Evolutionary conservation across 35 echinoderm and acorn worm species (phyloP), one percentile per base, ranked within the genome.

Genomic region (Heliocidaris tuberculata): DNA sequence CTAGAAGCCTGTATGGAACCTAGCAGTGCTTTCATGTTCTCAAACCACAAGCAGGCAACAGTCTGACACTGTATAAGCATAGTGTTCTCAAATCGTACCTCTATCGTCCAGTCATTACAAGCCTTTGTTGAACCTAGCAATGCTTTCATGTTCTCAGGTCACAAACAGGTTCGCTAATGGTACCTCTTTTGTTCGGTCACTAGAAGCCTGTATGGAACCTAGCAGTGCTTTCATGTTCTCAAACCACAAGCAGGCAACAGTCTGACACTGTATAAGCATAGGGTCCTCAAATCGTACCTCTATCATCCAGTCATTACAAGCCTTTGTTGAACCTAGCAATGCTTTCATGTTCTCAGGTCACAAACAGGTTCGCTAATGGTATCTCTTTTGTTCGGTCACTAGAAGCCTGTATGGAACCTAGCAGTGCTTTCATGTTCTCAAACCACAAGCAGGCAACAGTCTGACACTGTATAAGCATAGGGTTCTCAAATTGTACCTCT

Each of bases 281-380:
- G n/a, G n/a, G n/a, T n/a, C n/a, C n/a, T n/a, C n/a, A n/a, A n/a
- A 97, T 88, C 27, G 90, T 24, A 99, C 98, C 31, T 49, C 88
- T 6, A 96, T 97, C 29, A 95, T 99, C 11, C 96, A 99, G 94
- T 94, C 96, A 5, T 93, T 99, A 17, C 95, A 97, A 52, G 97
- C 95, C 50, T 93, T 91, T 31, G 93, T 99, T 19, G 93, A 97
- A 31, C 95, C 98, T 1, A 97, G 96, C 48, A 96, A 99, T 19
- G 95, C 96, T 29, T 99, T 99, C 60, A 99, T 99, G 98, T 96
- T 96, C 31, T 99, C 98, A 32, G 98, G 98, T 30, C 97, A 99
- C 88, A 99, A 99, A 86, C 98, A 97, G 98, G 98, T 99, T 7
- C 8, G n/a, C 95, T 99, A 0, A 93, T 96, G 56, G 90, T 24